phyloP scores from a whole-genome alignment of 2,888 invertebrate genomes.

The Ornithoptera priamus region DNA sequence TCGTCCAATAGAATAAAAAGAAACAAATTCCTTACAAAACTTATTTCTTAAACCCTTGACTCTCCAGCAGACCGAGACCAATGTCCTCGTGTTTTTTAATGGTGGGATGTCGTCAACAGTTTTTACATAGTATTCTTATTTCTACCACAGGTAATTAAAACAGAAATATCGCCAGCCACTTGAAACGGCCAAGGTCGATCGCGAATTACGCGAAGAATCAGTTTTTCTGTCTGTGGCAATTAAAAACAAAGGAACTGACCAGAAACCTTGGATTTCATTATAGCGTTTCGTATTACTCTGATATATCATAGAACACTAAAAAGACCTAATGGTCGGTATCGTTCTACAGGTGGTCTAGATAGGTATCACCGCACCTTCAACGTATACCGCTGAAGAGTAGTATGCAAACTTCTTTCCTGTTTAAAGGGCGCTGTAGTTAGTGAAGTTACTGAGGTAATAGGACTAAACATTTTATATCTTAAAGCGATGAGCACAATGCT shows the following conservation, averaged over 20 bases:
- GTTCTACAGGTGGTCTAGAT: too few relatives aligned
- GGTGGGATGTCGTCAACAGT: neutral
- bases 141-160: conserved; percentile 14
- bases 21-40: too few relatives aligned
- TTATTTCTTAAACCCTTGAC: neutral
- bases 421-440: too few relatives aligned
- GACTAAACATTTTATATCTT: too few relatives aligned
- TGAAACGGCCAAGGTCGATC: conserved; percentile 21
- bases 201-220: conserved; percentile 10
- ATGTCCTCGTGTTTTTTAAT: neutral
- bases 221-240: conserved; percentile 15
- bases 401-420: too few relatives aligned
- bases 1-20: too few relatives aligned
- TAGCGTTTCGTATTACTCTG: neutral
- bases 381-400: too few relatives aligned
- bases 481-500: too few relatives aligned
- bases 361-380: too few relatives aligned
- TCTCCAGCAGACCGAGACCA: conserved; percentile 10
- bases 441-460: too few relatives aligned
- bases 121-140: neutral
- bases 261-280: conserved; percentile 2
- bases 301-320: too few relatives aligned
- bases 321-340: too few relatives aligned
- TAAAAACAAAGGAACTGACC: conserved; percentile 9
- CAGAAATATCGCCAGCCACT: conserved; percentile 22